phyloP scores from a whole-genome alignment of 2,888 invertebrate genomes.

The Campoletis raptor region DNA sequence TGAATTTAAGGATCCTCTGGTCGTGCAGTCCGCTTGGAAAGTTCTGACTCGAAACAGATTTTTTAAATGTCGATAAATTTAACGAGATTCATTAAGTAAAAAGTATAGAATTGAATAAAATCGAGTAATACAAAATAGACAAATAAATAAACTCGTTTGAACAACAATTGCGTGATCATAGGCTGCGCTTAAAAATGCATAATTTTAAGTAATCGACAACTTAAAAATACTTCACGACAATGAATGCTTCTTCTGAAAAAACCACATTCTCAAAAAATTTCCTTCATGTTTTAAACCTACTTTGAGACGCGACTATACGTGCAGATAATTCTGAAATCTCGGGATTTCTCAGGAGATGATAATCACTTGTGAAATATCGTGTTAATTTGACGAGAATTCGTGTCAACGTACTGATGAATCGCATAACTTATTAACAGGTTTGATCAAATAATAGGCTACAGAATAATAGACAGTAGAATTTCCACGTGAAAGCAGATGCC shows the following conservation, averaged over 20 bases:
- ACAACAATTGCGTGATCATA: not conserved
- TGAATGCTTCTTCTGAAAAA: not conserved
- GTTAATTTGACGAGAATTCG: conserved; percentile 64
- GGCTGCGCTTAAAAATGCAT: not conserved
- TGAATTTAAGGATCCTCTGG: conserved; percentile 28
- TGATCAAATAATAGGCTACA: conserved; percentile 14
- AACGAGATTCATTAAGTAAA: not conserved
- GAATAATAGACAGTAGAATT: conserved; percentile 15
- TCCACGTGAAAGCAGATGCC: not conserved
- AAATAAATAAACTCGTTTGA: not conserved
- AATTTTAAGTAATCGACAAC: not conserved
- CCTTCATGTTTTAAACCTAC: not conserved
- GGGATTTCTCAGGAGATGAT: conserved; percentile 1
- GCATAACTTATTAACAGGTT: conserved; percentile 46
- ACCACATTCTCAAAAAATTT: not conserved
- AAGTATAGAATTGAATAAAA: not conserved
- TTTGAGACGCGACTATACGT: not conserved
- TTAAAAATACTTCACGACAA: not conserved
- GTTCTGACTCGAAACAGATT: not conserved
- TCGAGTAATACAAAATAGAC: not conserved
- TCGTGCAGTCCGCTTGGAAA: not conserved
- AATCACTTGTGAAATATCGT: conserved; percentile 35
- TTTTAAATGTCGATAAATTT: not conserved
- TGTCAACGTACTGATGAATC: conserved; percentile 62
- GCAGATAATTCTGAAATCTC: conserved; percentile 9